Conservation (phyloP, 2,888 invertebrate species). For the Helobdella robusta region DNA sequence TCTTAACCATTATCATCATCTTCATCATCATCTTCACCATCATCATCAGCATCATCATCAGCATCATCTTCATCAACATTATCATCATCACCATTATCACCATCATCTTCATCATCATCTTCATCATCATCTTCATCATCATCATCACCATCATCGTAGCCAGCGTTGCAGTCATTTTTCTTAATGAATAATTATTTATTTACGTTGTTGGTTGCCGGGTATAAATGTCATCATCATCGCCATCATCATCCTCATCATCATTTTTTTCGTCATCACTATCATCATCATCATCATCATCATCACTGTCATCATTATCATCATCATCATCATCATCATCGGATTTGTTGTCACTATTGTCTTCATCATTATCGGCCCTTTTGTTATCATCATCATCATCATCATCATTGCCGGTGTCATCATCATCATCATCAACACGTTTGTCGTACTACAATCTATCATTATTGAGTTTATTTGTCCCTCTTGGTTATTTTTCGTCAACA, state of each 20-base stretch:
- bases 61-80: background rate
- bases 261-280: background rate
- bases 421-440: background rate
- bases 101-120: constrained; percentile 12
- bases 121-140: constrained; percentile 7
- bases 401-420: background rate
- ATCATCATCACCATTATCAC: constrained; percentile 14
- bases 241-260: background rate
- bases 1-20: no score
- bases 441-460: background rate
- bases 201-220: no score
- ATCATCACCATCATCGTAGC: constrained; percentile 10
- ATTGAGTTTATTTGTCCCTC: background rate
- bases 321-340: background rate
- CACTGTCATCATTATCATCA: constrained; percentile 1
- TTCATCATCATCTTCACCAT: background rate
- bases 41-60: constrained; percentile 14
- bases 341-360: background rate
- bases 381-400: constrained; percentile 1
- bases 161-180: no score
- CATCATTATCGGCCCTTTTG: background rate
- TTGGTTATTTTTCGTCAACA: background rate
- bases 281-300: constrained; percentile 1
- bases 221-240: background rate
- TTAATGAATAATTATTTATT: no score